These are phyloP conservation scores for Pollicipes pollicipes DNA, from an alignment of 1,140 invertebrate species.

Conservation along the genomic window DNA sequence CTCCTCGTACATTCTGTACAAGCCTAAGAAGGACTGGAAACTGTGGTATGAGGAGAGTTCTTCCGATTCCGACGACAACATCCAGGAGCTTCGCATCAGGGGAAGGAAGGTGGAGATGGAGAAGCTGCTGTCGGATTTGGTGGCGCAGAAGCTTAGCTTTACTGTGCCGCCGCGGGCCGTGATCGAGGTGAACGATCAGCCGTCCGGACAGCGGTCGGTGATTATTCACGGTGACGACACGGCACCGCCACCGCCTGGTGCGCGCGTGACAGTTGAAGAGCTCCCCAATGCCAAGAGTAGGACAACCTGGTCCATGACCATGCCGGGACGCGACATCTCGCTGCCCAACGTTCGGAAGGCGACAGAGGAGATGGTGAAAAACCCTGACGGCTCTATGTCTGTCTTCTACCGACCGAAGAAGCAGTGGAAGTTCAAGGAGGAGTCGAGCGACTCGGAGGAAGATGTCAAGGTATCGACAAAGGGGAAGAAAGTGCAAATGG, in stretches of 20 bases:
- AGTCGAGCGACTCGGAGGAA: not conserved
- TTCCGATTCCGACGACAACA: not conserved
- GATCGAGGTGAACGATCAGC: not conserved
- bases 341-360: not conserved
- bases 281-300: not conserved
- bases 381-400: not conserved
- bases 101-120: not conserved
- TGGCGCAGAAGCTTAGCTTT: not conserved
- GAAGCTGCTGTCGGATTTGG: not conserved
- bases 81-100: not conserved
- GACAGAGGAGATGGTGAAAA: not conserved
- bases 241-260: no score
- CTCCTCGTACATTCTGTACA: not conserved
- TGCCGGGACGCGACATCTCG: not conserved
- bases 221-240: not conserved
- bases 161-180: not conserved
- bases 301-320: not conserved
- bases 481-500: not conserved
- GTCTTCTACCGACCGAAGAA: not conserved
- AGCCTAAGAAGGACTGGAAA: not conserved
- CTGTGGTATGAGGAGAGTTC: not conserved
- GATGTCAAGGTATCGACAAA: not conserved
- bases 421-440: not conserved
- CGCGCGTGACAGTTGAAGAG: not conserved
- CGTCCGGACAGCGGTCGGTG: not conserved